These are phyloP conservation scores for Stichodactyla helianthus DNA, from an alignment of 64 coral and sea anemone species.

Conservation along the genomic window DNA sequence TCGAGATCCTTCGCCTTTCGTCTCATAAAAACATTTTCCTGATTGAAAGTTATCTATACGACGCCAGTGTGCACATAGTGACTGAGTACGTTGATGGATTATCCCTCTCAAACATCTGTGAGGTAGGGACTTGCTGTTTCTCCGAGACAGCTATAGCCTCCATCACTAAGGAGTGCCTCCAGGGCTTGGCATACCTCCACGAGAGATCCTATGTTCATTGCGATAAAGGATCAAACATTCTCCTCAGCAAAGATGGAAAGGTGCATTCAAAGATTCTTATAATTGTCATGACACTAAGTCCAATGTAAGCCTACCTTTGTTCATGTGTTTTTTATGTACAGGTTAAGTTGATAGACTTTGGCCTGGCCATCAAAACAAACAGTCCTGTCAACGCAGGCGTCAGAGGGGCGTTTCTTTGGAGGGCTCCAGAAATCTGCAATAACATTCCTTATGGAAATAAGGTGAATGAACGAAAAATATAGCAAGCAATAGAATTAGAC, in stretches of 20 bases:
- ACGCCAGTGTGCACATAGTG: background rate
- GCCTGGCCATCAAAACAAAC: background rate
- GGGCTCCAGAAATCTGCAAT: background rate
- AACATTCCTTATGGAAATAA: background rate
- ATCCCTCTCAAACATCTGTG: background rate
- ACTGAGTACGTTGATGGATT: background rate
- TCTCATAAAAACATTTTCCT: background rate
- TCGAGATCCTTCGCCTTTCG: background rate
- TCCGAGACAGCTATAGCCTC: background rate
- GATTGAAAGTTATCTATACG: background rate
- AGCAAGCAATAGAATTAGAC: background rate
- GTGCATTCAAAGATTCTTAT: too few species aligned
- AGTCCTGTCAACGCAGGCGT: background rate
- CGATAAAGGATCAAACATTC: conserved; percentile 9
- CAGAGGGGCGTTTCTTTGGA: background rate
- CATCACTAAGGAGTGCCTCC: background rate
- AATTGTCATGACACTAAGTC: background rate
- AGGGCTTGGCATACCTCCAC: background rate
- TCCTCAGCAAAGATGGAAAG: background rate
- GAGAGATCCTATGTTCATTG: background rate
- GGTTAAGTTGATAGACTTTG: conserved; percentile 2
- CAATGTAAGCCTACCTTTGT: too few species aligned
- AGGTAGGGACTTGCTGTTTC: background rate
- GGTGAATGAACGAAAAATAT: background rate
- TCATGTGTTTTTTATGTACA: background rate